phyloP scores from a whole-genome alignment of 2,888 invertebrate genomes.

The Ormyrus nitidulus region DNA sequence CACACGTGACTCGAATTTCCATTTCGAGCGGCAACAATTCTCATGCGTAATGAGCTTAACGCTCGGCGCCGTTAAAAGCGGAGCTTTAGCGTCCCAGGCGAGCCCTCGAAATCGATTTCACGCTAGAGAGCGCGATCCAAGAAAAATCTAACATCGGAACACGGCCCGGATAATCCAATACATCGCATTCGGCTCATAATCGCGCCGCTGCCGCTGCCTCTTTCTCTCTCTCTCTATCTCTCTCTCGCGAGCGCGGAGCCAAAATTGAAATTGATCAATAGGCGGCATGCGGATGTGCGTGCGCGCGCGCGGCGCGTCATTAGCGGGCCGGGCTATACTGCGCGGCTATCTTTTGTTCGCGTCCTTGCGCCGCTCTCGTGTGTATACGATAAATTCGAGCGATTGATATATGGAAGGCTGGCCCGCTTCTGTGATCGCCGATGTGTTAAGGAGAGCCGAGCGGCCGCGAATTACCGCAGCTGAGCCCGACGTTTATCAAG shows the following conservation, averaged over 20 bases:
- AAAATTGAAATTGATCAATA: slow-evolving; percentile 55
- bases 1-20: slow-evolving; percentile 52
- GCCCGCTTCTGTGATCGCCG: slow-evolving; percentile 3
- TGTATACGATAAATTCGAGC: slow-evolving; percentile 13
- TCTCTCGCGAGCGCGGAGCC: background rate
- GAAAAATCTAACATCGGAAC: slow-evolving; percentile 50
- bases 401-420: background rate
- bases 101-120: slow-evolving; percentile 53
- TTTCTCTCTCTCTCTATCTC: slow-evolving; percentile 44
- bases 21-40: slow-evolving; percentile 55
- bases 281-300: slow-evolving; percentile 12
- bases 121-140: slow-evolving; percentile 50
- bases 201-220: slow-evolving; percentile 49
- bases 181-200: slow-evolving; percentile 45
- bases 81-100: slow-evolving; percentile 37
- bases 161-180: background rate
- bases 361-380: background rate
- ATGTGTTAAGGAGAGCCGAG: slow-evolving; percentile 28
- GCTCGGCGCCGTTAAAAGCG: slow-evolving; percentile 47
- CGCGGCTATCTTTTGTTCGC: slow-evolving; percentile 23
- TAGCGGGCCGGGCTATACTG: slow-evolving; percentile 3
- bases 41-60: slow-evolving; percentile 57
- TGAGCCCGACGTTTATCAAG: too few species aligned
- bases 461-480: background rate
- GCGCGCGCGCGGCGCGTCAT: slow-evolving; percentile 24